Percentiles rank a stretch among this genome's conserved stretches.
phyloP scores from a whole-genome alignment of 2,888 invertebrate species.

The Torymus auratus region DNA sequence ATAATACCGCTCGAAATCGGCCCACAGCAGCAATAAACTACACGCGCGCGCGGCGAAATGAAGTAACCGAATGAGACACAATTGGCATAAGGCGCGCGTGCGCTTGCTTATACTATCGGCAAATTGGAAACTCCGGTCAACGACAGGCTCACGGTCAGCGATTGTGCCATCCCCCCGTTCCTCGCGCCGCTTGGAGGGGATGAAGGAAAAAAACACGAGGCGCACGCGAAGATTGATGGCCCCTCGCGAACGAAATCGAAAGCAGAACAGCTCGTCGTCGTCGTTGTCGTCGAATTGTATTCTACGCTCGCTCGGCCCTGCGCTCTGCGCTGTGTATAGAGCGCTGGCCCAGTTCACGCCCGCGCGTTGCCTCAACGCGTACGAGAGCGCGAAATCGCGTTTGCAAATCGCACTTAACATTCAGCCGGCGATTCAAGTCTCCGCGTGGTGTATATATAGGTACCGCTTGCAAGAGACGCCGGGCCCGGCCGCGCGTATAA shows the following conservation, averaged over 20 bases:
- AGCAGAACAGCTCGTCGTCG: neutral
- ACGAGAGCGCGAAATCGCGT: conserved; percentile 60
- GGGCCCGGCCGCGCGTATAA: conserved; percentile 19
- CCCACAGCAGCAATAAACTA: no score
- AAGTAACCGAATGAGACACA: no score
- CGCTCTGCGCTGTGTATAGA: conserved; percentile 44
- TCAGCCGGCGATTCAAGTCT: conserved; percentile 61
- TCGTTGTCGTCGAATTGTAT: conserved; percentile 1
- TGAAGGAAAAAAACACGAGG: neutral
- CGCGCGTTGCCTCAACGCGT: conserved; percentile 56
- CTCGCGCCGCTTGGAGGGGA: no score
- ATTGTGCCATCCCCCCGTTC: neutral
- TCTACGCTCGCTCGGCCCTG: neutral
- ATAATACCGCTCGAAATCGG: no score
- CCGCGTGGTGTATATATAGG: conserved; percentile 8
- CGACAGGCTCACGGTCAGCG: neutral
- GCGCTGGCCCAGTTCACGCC: conserved; percentile 68
- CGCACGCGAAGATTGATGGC: conserved; percentile 1
- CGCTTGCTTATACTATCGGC: no score
- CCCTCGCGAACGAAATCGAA: neutral
- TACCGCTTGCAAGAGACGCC: conserved; percentile 24
- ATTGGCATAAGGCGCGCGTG: neutral
- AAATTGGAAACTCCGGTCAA: neutral
- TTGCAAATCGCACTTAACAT: conserved; percentile 68
- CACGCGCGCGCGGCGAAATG: no score